These are phyloP conservation scores for Hoplostethus mediterraneus DNA, from an alignment of 2,797 vertebrate genomes.

Conservation along the genomic window DNA sequence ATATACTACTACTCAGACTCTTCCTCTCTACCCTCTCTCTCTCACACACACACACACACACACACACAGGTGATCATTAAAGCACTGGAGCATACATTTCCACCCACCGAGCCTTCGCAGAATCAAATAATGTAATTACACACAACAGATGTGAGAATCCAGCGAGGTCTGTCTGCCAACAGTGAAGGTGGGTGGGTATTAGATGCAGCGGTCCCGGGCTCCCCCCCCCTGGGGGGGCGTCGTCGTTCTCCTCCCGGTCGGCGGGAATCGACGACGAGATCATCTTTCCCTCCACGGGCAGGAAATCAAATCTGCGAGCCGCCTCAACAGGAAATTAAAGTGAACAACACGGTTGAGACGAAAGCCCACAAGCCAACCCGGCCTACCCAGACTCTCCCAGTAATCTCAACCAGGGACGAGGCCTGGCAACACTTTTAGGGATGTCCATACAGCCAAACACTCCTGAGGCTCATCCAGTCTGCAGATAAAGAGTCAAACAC, in stretches of 20 bases:
- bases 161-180: conserved; percentile 15
- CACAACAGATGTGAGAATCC: conserved; percentile 37
- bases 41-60: not conserved
- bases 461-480: conserved; percentile 31
- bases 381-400: conserved; percentile 46
- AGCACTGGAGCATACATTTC: not conserved
- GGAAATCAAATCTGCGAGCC: conserved; percentile 78
- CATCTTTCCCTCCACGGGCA: conserved; percentile 60
- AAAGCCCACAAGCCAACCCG: conserved; percentile 52
- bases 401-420: conserved; percentile 32
- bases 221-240: conserved; percentile 28
- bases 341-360: conserved; percentile 73
- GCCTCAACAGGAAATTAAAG: conserved; percentile 82
- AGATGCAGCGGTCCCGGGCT: conserved; percentile 28
- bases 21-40: not conserved
- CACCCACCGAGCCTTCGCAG: not conserved
- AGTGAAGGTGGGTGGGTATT: conserved; percentile 10
- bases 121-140: conserved; percentile 29
- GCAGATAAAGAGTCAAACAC: conserved; percentile 54
- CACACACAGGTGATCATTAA: no score
- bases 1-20: not conserved
- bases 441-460: conserved; percentile 40
- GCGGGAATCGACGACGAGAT: conserved; percentile 61
- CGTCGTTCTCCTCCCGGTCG: conserved; percentile 41
- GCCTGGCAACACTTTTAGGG: conserved; percentile 36